Evolutionary conservation across 2,113 vertebrate species (phyloP).

Genomic region (Pimephales promelas): DNA sequence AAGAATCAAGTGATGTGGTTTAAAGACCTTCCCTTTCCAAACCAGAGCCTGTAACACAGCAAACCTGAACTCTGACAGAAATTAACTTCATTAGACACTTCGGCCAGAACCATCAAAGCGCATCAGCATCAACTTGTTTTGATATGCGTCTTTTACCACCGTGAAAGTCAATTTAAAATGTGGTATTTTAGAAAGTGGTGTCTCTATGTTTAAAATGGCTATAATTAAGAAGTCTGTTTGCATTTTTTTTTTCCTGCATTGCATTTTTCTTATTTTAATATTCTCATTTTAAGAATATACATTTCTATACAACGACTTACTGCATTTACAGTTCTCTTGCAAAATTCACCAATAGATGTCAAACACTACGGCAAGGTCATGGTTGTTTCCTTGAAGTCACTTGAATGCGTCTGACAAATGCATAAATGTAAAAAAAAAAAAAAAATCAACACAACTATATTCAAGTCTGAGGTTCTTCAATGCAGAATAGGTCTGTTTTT

Average conservation of each 20-base stretch:
- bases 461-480: neutral
- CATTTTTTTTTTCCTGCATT: neutral
- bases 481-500: neutral
- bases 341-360: neutral
- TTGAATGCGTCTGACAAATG: neutral
- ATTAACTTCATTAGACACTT: slow-evolving; percentile 21
- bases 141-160: neutral
- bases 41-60: neutral
- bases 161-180: neutral
- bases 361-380: neutral
- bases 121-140: neutral
- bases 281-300: neutral
- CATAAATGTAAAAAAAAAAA: neutral
- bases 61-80: slow-evolving; percentile 24
- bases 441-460: neutral
- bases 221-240: neutral
- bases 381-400: neutral
- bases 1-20: slow-evolving; percentile 16
- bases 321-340: neutral
- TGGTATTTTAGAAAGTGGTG: neutral
- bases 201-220: too few relatives aligned
- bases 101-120: neutral
- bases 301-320: neutral
- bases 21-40: neutral
- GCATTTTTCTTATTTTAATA: neutral